Conservation (phyloP, 2,113 vertebrate genomes). For the Limnothrissa miodon region DNA sequence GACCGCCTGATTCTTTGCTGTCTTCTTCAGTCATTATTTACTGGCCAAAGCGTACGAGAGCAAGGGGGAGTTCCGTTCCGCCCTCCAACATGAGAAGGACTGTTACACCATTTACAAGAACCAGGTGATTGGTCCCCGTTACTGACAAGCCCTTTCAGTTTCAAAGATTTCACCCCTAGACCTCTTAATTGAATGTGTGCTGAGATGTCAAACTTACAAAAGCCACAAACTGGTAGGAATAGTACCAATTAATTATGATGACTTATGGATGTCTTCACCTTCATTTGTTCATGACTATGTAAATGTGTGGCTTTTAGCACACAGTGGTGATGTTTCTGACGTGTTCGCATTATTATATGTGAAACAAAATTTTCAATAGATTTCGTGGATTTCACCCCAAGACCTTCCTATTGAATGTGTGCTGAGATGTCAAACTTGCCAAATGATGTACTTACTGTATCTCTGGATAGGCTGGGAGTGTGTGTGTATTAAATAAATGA, state of each 20-base stretch:
- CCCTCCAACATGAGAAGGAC: conserved; percentile 89
- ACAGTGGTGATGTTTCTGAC: too few relatives aligned
- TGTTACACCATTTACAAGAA: conserved; percentile 86
- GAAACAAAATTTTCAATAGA: too few relatives aligned
- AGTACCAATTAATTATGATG: too few relatives aligned
- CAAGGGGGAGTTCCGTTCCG: conserved; percentile 88
- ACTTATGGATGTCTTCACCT: too few relatives aligned
- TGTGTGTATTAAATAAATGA: not conserved
- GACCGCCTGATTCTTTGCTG: not conserved
- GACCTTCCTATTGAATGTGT: too few relatives aligned
- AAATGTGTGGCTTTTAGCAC: too few relatives aligned
- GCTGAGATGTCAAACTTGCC: too few relatives aligned
- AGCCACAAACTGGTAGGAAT: too few relatives aligned
- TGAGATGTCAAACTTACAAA: not conserved
- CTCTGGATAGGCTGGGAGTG: not conserved
- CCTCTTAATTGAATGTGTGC: not conserved
- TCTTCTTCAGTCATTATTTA: conserved; percentile 80
- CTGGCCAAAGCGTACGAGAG: conserved; percentile 87
- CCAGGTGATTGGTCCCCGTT: conserved; percentile 70
- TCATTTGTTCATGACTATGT: too few relatives aligned
- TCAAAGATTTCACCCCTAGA: not conserved
- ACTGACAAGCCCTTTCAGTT: not conserved
- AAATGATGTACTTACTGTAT: not conserved
- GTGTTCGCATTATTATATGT: too few relatives aligned
- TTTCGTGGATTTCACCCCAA: too few relatives aligned